Evolutionary conservation across 35 echinoderm and acorn worm species (phyloP).

Genomic region (Amphiura filiformis): DNA sequence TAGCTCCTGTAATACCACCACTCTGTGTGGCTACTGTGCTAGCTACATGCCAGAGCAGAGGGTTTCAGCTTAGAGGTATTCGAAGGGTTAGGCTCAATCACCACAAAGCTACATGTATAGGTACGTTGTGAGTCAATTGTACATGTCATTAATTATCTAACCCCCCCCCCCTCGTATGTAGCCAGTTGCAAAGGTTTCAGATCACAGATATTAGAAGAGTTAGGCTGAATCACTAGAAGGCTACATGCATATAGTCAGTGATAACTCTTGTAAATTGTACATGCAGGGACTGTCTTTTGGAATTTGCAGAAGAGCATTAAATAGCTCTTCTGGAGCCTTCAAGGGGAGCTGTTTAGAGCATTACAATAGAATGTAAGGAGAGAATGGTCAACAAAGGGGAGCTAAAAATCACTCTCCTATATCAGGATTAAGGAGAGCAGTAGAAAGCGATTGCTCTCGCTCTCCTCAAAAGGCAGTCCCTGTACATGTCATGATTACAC

Average conservation of each 20-base stretch:
- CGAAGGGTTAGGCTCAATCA: conserved; percentile 64
- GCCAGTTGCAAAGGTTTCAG: background rate
- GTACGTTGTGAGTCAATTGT: conserved; percentile 45
- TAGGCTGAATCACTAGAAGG: background rate
- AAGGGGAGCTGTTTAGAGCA: too few relatives aligned
- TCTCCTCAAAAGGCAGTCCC: too few relatives aligned
- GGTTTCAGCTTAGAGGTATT: conserved; percentile 77
- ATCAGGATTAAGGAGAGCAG: too few relatives aligned
- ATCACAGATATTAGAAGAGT: background rate
- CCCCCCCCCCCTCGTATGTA: background rate
- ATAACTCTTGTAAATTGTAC: too few relatives aligned
- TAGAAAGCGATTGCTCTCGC: too few relatives aligned
- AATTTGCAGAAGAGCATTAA: too few relatives aligned
- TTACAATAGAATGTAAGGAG: too few relatives aligned
- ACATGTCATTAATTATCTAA: background rate
- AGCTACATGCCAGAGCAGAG: conserved; percentile 74
- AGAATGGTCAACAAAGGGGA: too few relatives aligned
- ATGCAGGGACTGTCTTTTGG: too few relatives aligned
- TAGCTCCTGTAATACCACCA: conserved; percentile 76
- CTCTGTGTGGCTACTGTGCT: conserved; percentile 74
- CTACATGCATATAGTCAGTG: background rate
- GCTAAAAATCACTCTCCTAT: too few relatives aligned
- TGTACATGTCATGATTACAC: too few relatives aligned
- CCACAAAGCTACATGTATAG: conserved; percentile 50
- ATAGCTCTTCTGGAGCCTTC: too few relatives aligned